Evolutionary conservation across 2,113 vertebrate species (phyloP), one percentile per base, ranked within the genome.

Genomic region (Rhea americana): DNA sequence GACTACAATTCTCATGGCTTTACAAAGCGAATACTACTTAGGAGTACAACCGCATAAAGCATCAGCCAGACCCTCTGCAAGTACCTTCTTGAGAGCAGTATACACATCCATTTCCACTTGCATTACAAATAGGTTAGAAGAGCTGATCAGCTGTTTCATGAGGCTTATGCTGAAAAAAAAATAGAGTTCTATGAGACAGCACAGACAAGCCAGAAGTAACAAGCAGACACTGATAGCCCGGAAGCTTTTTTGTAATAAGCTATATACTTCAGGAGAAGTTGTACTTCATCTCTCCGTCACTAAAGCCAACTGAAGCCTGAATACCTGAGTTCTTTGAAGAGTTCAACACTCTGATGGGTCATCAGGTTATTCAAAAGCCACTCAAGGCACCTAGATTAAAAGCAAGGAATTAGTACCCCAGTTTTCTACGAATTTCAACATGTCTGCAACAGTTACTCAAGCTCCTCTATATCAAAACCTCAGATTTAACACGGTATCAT

Each of bases 41-140:
- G 19, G 28, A 80, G 39, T 15, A 26, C 15, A 71, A 16, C 14
- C 39, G 13, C 37, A 24, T 0, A 4, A 15, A 61, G n/a, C 15
- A 71, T 68, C 61, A 18, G 41, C 6, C 32, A 53, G 21, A 5
- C 58, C 59, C 72, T 13, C 7, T 30, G 26, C 17, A 17, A 47
- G 15, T 97, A 99, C 99, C 98, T 99, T 99, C 96, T 99, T 99
- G 89, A 99, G 98, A 93, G 99, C 98, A 11, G 99, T 99, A 85
- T 99, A 99, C 5, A 99, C 98, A 12, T 99, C 99, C 99, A 99
- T 99, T 91, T 99, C 99, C 87, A 99, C 99, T 97, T 99, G 99
- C 99, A 99, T 99, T 71, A 99, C 99, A 92, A 99, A 99, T 65
- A 99, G 98, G 91, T 99, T 99, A 13, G 99, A 99, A 3, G 99